Evolutionary conservation across 2,113 vertebrate species (phyloP).

Genomic region (Tetrax tetrax): DNA sequence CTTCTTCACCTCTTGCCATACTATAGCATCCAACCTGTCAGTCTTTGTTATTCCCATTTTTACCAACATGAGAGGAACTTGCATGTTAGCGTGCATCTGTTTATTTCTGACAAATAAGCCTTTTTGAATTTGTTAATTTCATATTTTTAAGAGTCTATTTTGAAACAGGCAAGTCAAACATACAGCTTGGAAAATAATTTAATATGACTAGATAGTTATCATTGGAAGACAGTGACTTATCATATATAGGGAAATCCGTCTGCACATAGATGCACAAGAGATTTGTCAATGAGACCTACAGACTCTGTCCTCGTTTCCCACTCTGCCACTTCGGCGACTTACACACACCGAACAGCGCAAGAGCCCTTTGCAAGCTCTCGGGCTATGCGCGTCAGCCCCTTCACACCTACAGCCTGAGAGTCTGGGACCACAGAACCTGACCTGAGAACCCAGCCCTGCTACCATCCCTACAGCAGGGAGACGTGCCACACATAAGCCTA

Average conservation of each 20-base stretch:
- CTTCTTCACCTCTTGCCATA: background rate
- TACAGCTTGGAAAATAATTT: background rate
- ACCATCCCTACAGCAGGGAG: fast-evolving
- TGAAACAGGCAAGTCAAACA: background rate
- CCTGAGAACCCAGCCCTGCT: background rate
- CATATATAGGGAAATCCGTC: background rate
- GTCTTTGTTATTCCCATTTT: background rate
- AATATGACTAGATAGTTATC: background rate
- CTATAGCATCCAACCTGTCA: background rate
- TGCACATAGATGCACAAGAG: background rate
- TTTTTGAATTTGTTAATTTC: background rate
- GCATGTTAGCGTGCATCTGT: background rate
- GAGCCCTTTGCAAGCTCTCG: fast-evolving
- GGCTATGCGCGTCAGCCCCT: background rate
- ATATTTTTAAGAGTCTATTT: background rate
- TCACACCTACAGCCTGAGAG: background rate
- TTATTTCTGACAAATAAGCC: background rate
- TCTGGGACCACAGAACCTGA: too few relatives aligned
- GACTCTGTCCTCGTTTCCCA: background rate
- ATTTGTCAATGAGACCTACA: background rate
- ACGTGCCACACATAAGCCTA: fast-evolving
- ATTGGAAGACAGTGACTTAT: background rate
- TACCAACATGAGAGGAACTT: background rate
- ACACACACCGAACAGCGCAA: fast-evolving
- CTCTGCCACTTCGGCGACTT: background rate